Conservation (phyloP, 2,797 vertebrate species). For the Hapalemur alaotrensis region DNA sequence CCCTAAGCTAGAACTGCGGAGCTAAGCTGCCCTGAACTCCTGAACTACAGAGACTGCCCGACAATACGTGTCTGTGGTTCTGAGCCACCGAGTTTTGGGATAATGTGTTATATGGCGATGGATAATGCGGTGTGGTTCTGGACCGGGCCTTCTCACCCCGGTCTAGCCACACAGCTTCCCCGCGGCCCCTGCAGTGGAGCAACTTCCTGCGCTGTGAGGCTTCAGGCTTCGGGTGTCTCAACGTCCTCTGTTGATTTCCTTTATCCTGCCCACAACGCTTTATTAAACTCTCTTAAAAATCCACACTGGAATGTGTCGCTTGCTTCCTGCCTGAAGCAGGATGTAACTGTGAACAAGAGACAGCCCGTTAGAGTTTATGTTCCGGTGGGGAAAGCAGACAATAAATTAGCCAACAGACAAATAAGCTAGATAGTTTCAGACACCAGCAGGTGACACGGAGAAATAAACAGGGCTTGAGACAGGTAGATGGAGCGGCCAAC, state of each 20-base stretch:
- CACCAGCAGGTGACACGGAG: neutral
- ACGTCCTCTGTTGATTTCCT: neutral
- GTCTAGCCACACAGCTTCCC: neutral
- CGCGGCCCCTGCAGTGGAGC: neutral
- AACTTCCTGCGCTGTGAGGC: neutral
- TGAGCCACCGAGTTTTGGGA: neutral
- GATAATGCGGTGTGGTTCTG: neutral
- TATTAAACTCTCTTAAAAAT: neutral
- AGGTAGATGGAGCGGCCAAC: fast-evolving
- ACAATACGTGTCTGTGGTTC: neutral
- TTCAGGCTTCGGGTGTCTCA: neutral
- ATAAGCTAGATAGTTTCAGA: neutral
- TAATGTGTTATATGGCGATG: neutral
- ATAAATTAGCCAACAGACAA: neutral
- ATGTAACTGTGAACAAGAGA: neutral
- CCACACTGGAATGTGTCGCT: neutral
- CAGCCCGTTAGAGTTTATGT: neutral
- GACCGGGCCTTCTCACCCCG: neutral
- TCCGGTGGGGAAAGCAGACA: neutral
- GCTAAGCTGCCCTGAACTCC: neutral
- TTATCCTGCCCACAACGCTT: neutral
- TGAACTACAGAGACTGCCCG: neutral
- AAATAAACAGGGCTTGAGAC: neutral
- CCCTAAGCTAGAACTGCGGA: neutral
- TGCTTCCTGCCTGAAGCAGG: neutral